Evolutionary conservation across 2,113 vertebrate genomes (phyloP), one percentile per base, ranked within the genome.

Genomic region (Excalfactoria chinensis): DNA sequence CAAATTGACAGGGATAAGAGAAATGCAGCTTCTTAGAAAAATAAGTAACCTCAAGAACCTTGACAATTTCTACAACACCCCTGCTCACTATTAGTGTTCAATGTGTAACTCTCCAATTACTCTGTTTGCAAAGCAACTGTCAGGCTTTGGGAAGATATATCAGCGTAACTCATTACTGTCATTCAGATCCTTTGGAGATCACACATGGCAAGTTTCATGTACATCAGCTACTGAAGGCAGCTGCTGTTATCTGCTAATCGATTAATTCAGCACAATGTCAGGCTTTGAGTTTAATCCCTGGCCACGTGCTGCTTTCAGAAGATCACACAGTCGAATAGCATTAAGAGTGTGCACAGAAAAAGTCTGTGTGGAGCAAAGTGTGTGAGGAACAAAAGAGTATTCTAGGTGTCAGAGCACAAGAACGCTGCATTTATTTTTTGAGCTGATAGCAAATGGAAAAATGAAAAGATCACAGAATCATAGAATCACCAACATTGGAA

Each of bases 141-240:
- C 86, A 74, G 64, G 60, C 66, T 79, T 74, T 4, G 8, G 72
- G 76, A 75, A 88, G 43, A 66, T 80, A 22, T 6, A 90, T 51
- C 11, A 89, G 80, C 70, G 68, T 19, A 84, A 69, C 73, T 93
- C 85, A 86, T 94, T 94, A 88, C 76, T 88, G 90, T 89, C 90
- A 59, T 68, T 90, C 78, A 83, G 49, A 86, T 22, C 40, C 77
- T 78, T 46, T 55, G 81, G 67, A 91, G 85, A 17, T 17, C 32
- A 37, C 63, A 81, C n/a, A 76, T 4, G 14, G 46, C 34, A 81
- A 84, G 64, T 86, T 51, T 63, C 6, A 20, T 2, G 2, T 69
- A 19, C 83, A 76, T 60, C 86, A 67, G 18, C 26, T 66, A 32
- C 80, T 75, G 72, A 34, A 87, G 58, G 76, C 83, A 87, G 58